Conservation (phyloP, 92 coral and sea anemone species). For the Virgularia gustaviana region DNA sequence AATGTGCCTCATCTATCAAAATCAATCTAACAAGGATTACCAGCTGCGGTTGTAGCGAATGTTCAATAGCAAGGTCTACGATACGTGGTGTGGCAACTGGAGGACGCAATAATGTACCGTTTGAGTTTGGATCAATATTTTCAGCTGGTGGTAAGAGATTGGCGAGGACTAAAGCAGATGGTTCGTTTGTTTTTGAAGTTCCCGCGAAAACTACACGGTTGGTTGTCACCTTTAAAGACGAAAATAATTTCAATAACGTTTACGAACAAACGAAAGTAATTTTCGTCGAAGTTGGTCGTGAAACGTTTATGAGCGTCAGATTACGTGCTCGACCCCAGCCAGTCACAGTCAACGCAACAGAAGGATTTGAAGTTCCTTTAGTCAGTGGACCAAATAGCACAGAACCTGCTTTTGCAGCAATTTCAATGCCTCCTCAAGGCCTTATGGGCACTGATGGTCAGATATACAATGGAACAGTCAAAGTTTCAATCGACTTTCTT, state of each 20-base stretch:
- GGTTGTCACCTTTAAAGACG: slow-evolving; percentile 40
- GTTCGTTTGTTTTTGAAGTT: slow-evolving; percentile 32
- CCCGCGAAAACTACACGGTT: slow-evolving; percentile 21
- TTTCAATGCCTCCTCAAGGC: slow-evolving; percentile 54
- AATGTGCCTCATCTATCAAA: background rate
- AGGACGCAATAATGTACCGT: slow-evolving; percentile 26
- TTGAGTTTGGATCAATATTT: slow-evolving; percentile 32
- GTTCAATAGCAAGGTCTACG: background rate
- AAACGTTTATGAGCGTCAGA: slow-evolving; percentile 30
- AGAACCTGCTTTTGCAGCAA: slow-evolving; percentile 36
- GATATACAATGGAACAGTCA: slow-evolving; percentile 47
- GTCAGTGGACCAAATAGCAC: too few species aligned
- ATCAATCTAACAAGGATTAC: slow-evolving; percentile 14
- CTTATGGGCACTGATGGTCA: slow-evolving; percentile 46
- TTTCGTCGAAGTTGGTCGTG: slow-evolving; percentile 22
- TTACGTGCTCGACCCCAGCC: slow-evolving; percentile 35
- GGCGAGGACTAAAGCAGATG: slow-evolving; percentile 30
- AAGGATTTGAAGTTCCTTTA: slow-evolving; percentile 28
- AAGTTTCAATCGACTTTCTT: slow-evolving; percentile 38
- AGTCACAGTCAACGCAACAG: slow-evolving; percentile 16
- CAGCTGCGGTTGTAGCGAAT: slow-evolving; percentile 38
- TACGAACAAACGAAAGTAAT: slow-evolving; percentile 39
- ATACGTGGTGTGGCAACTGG: slow-evolving; percentile 44
- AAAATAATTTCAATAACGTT: slow-evolving; percentile 1
- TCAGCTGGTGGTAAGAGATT: slow-evolving; percentile 6